A percentile compares a stretch with the other conserved stretches of the same genome.
Conservation (phyloP, 1,140 invertebrate species). For the Drosophila baimaii region DNA sequence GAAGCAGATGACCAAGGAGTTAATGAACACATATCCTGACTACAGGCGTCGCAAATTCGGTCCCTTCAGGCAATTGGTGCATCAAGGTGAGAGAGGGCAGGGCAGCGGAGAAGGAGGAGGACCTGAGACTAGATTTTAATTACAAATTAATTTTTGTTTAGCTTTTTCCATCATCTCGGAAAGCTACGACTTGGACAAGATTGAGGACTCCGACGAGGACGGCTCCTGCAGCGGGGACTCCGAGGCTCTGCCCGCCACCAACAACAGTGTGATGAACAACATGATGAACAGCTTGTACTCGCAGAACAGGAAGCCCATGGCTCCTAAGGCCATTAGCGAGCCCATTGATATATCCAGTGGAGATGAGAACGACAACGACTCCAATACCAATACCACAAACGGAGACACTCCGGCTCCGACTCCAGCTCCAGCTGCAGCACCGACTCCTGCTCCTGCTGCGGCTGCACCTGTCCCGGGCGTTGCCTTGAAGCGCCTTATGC, state of each 20-base stretch:
- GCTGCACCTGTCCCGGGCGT: neutral
- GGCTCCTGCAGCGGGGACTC: conserved; percentile 44
- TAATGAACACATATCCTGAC: conserved; percentile 89
- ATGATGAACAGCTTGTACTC: conserved; percentile 84
- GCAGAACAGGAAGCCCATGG: conserved; percentile 17
- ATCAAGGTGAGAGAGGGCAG: conserved; percentile 87
- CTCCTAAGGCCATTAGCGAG: conserved; percentile 66
- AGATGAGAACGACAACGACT: conserved; percentile 85
- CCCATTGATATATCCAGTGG: conserved; percentile 87
- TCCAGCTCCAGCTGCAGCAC: neutral
- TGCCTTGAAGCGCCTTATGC: conserved; percentile 44
- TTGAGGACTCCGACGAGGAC: conserved; percentile 58
- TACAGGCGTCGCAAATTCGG: conserved; percentile 88
- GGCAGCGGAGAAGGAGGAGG: neutral
- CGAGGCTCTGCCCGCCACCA: conserved; percentile 81
- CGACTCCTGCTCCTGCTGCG: neutral
- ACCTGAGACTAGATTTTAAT: neutral
- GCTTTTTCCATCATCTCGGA: conserved; percentile 86
- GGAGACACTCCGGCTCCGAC: conserved; percentile 3
- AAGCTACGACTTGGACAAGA: conserved; percentile 86
- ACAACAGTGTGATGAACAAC: conserved; percentile 85
- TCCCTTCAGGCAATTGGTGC: conserved; percentile 88
- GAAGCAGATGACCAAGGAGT: conserved; percentile 89
- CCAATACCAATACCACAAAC: conserved; percentile 46
- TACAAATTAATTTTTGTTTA: conserved; percentile 36